Percentiles rank a stretch among this genome's conserved stretches.
These are phyloP conservation scores for Barbus barbus DNA, from an alignment of 2,113 vertebrate species.

Conservation along the genomic window DNA sequence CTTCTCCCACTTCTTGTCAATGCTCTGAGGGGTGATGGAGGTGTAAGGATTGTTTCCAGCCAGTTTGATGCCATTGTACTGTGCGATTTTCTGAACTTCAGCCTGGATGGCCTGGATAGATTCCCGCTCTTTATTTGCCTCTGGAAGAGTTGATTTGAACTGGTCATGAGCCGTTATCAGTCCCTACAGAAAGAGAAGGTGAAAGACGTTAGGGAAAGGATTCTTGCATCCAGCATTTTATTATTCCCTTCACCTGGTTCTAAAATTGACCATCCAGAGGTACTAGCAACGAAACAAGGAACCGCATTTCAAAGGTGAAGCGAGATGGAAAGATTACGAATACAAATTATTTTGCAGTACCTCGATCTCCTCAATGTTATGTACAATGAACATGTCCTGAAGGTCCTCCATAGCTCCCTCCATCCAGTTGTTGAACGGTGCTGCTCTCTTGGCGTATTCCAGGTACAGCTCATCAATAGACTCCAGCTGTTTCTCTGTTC, in stretches of 20 bases:
- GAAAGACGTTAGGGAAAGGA: neutral
- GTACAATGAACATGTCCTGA: constrained; percentile 98
- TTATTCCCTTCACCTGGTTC: no score
- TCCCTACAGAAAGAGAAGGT: constrained; percentile 71
- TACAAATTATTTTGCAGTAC: constrained; percentile 60
- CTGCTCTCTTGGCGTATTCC: constrained; percentile 93
- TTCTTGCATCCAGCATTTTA: neutral
- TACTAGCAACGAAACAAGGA: neutral
- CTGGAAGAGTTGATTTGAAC: constrained; percentile 91
- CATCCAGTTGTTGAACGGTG: constrained; percentile 99
- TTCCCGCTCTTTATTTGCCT: constrained; percentile 87
- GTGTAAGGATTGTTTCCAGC: constrained; percentile 88
- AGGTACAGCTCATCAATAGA: constrained; percentile 93
- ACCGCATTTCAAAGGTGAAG: neutral
- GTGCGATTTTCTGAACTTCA: constrained; percentile 85
- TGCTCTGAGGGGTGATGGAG: constrained; percentile 85
- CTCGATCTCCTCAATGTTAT: constrained; percentile 95
- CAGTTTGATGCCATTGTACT: constrained; percentile 86
- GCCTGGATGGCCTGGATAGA: constrained; percentile 90
- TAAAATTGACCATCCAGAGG: neutral
- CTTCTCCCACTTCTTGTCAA: constrained; percentile 93
- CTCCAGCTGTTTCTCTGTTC: constrained; percentile 92
- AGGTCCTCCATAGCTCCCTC: constrained; percentile 96
- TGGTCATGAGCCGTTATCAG: constrained; percentile 93
- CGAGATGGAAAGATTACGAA: neutral